Evolutionary conservation across 1,140 invertebrate species (phyloP).

Genomic region (Drosophila santomea): DNA sequence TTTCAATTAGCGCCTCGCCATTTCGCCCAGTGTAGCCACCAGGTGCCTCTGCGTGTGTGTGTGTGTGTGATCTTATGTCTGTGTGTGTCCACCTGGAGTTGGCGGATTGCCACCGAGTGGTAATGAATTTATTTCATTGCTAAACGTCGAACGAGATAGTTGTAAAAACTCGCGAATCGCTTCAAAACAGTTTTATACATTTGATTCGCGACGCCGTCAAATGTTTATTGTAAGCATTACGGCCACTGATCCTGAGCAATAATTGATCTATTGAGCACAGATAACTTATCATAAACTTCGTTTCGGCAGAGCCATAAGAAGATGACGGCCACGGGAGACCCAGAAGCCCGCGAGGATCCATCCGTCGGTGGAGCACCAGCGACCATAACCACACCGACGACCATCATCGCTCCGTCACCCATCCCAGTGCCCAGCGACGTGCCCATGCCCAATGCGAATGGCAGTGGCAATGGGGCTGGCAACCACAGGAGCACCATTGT

Average conservation of each 20-base stretch:
- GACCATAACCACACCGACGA: slow-evolving; percentile 25
- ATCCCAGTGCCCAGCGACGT: slow-evolving; percentile 48
- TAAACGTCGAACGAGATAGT: slow-evolving; percentile 81
- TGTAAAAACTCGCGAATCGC: slow-evolving; percentile 64
- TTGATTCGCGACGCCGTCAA: slow-evolving; percentile 27
- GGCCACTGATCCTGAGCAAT: not conserved
- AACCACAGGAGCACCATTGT: slow-evolving; percentile 66
- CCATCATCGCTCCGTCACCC: slow-evolving; percentile 20
- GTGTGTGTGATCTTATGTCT: slow-evolving; percentile 1
- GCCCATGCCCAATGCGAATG: slow-evolving; percentile 60
- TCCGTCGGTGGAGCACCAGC: slow-evolving; percentile 11
- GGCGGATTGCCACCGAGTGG: slow-evolving; percentile 45
- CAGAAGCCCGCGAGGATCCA: slow-evolving; percentile 47
- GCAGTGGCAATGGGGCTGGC: slow-evolving; percentile 32
- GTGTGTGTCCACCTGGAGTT: slow-evolving; percentile 37
- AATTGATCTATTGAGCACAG: not conserved
- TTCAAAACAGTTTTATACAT: slow-evolving; percentile 27
- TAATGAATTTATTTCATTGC: slow-evolving; percentile 82
- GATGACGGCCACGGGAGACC: slow-evolving; percentile 72
- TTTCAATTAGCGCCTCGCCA: slow-evolving; percentile 18
- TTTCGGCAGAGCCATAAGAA: slow-evolving; percentile 37
- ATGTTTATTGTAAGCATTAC: slow-evolving; percentile 54
- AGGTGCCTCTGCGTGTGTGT: slow-evolving; percentile 7
- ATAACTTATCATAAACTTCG: slow-evolving; percentile 12
- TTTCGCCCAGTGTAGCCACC: slow-evolving; percentile 35